Evolutionary conservation across 2,113 vertebrate species (phyloP).

Genomic region (Perognathus longimembris): DNA sequence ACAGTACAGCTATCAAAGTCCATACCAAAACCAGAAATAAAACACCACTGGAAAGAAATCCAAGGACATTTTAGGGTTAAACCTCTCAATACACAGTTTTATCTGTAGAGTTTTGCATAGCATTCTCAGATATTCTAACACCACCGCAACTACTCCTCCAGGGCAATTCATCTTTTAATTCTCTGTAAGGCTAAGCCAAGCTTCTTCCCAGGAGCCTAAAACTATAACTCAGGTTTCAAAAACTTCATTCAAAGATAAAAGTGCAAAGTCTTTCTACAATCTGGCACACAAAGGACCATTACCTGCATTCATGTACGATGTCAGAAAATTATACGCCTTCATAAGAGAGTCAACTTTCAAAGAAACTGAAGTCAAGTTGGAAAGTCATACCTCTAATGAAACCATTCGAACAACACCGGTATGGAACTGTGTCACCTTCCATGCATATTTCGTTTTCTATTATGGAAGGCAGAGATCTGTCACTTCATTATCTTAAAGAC

Average conservation of each 20-base stretch:
- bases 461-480: background rate
- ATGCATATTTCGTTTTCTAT: background rate
- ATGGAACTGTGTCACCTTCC: background rate
- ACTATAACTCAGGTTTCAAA: constrained; percentile 48
- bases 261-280: constrained; percentile 19
- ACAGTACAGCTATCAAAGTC: constrained; percentile 70
- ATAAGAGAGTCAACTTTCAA: background rate
- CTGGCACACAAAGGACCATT: background rate
- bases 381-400: background rate
- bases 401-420: background rate
- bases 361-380: background rate
- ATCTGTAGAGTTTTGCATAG: constrained; percentile 18
- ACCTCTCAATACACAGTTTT: background rate
- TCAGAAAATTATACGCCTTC: background rate
- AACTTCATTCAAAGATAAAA: constrained; percentile 31
- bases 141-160: background rate
- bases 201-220: constrained; percentile 31
- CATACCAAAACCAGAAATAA: constrained; percentile 51
- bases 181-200: constrained; percentile 25
- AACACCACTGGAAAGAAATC: constrained; percentile 55
- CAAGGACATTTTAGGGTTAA: constrained; percentile 63
- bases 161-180: constrained; percentile 53
- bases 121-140: background rate
- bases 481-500: background rate
- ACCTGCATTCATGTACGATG: background rate